Evolutionary conservation across 2,888 invertebrate genomes (phyloP).

Genomic region (Sipunculus nudus): DNA sequence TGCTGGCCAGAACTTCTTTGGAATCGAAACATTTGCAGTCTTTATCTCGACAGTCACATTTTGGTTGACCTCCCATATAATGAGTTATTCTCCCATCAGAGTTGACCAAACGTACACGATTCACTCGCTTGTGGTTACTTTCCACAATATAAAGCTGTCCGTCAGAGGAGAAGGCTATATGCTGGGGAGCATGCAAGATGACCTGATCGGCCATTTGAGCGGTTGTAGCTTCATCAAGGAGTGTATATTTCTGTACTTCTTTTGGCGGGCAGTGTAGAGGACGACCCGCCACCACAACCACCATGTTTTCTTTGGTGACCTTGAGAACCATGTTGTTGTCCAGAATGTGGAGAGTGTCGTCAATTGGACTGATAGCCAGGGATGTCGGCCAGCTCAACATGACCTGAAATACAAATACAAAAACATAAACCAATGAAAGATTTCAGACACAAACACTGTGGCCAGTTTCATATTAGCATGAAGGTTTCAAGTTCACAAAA

Average conservation of each 20-base stretch:
- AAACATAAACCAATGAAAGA: background rate
- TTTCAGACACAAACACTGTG: too few species aligned
- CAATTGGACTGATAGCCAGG: slow-evolving; percentile 89
- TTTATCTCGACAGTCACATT: slow-evolving; percentile 69
- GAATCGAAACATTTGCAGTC: slow-evolving; percentile 90
- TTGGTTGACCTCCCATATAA: slow-evolving; percentile 88
- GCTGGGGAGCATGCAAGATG: slow-evolving; percentile 86
- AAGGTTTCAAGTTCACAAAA: background rate
- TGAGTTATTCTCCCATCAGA: slow-evolving; percentile 92
- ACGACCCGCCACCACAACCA: slow-evolving; percentile 93
- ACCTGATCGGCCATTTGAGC: slow-evolving; percentile 80
- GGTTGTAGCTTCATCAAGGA: too few species aligned
- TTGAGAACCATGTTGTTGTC: slow-evolving; percentile 88
- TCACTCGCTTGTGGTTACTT: slow-evolving; percentile 89
- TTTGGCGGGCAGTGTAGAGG: slow-evolving; percentile 89
- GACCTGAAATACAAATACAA: slow-evolving; percentile 70
- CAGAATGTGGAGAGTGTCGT: slow-evolving; percentile 93
- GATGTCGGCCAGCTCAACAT: slow-evolving; percentile 99
- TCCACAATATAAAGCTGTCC: slow-evolving; percentile 94
- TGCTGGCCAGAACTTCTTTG: slow-evolving; percentile 77
- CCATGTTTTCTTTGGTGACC: slow-evolving; percentile 83
- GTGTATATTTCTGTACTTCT: slow-evolving; percentile 60
- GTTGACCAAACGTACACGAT: slow-evolving; percentile 83
- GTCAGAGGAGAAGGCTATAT: slow-evolving; percentile 89
- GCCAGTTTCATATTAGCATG: too few species aligned